These are phyloP conservation scores for Stenodera caucasica DNA, from an alignment of 2,888 invertebrate genomes.

Conservation along the genomic window DNA sequence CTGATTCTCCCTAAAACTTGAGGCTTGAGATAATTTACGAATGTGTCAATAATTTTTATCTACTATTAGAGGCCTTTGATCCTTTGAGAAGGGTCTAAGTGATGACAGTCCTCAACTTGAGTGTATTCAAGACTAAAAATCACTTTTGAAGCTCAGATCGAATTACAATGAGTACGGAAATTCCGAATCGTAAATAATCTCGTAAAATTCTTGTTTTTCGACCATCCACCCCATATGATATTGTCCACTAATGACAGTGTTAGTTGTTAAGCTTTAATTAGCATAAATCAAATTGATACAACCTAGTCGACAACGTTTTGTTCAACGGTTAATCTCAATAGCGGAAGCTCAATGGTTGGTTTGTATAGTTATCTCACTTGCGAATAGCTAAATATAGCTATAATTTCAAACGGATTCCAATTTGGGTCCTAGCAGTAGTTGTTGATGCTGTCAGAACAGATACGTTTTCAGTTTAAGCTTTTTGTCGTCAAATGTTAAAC, in stretches of 20 bases:
- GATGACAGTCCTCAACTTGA: too few species aligned
- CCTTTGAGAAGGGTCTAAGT: too few species aligned
- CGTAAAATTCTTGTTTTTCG: background rate
- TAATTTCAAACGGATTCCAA: constrained; percentile 4
- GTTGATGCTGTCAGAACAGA: background rate
- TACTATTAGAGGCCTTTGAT: too few species aligned
- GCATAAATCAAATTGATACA: constrained; percentile 8
- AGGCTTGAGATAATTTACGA: too few species aligned
- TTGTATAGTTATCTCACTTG: constrained; percentile 4
- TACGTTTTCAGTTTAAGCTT: constrained; percentile 5
- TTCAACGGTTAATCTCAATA: constrained; percentile 8
- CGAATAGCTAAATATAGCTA: constrained; percentile 6
- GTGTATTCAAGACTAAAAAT: too few species aligned
- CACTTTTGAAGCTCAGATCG: too few species aligned
- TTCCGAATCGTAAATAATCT: background rate
- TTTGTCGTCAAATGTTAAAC: background rate
- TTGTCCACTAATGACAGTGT: constrained; percentile 1
- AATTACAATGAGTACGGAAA: too few species aligned
- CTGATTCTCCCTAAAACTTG: too few species aligned
- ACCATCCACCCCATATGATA: background rate
- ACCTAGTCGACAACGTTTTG: constrained; percentile 5
- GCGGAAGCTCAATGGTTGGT: background rate
- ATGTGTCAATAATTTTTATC: too few species aligned
- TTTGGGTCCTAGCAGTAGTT: background rate
- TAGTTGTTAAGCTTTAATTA: constrained; percentile 6